A percentile compares a stretch with the other conserved stretches of the same genome.
Conservation (phyloP, 2,888 invertebrate genomes). For the Meghimatium bilineatum region DNA sequence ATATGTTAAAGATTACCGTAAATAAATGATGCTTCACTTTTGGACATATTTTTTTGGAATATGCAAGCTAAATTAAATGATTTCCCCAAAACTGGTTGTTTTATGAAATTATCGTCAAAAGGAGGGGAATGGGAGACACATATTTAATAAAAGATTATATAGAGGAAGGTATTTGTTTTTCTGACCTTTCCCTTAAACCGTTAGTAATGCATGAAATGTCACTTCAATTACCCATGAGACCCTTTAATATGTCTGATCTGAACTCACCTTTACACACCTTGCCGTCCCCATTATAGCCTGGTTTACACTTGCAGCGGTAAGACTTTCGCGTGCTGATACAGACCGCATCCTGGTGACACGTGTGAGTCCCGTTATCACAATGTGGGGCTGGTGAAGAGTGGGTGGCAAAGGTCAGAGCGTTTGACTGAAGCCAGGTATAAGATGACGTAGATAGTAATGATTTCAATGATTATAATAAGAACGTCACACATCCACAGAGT, state of each 20-base stretch:
- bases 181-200: background rate
- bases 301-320: conserved; percentile 72
- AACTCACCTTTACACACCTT: conserved; percentile 73
- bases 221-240: background rate
- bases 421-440: background rate
- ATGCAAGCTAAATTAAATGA: background rate
- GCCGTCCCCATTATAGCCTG: conserved; percentile 74
- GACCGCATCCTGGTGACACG: conserved; percentile 72
- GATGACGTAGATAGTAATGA: background rate
- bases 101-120: background rate
- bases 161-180: background rate
- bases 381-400: conserved; percentile 64
- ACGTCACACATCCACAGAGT: background rate
- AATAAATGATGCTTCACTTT: too few species aligned
- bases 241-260: conserved; percentile 9
- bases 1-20: too few species aligned
- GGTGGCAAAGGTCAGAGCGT: conserved; percentile 16
- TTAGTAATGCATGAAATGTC: background rate
- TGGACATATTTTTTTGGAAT: too few species aligned
- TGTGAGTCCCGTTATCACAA: conserved; percentile 69
- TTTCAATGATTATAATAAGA: background rate
- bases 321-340: conserved; percentile 72
- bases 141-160: background rate
- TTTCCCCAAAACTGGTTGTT: background rate
- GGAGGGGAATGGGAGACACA: background rate